Evolutionary conservation across 2,797 vertebrate species (phyloP).

Genomic region (Acestrorhynchus altus): DNA sequence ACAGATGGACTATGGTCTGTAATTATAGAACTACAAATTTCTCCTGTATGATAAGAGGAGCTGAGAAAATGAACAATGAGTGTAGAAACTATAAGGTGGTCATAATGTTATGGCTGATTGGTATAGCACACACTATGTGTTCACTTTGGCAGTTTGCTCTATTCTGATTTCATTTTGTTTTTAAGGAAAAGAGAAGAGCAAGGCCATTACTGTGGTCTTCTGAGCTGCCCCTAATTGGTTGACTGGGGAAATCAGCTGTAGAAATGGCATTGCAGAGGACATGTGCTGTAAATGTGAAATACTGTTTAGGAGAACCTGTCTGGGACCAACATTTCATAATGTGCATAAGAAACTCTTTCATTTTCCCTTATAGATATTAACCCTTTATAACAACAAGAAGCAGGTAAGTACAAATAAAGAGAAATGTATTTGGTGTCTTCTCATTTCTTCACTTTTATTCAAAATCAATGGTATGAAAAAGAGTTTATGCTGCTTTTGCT

Average conservation of each 20-base stretch:
- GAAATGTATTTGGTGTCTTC: too few relatives aligned
- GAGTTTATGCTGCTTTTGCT: too few relatives aligned
- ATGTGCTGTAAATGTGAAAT: slow-evolving; percentile 75
- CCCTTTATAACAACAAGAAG: slow-evolving; percentile 52
- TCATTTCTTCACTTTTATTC: too few relatives aligned
- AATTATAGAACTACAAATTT: too few relatives aligned
- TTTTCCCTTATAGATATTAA: slow-evolving; percentile 68
- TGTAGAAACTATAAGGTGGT: too few relatives aligned
- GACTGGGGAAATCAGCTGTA: slow-evolving; percentile 88
- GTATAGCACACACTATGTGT: slow-evolving; percentile 52
- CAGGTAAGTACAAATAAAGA: too few relatives aligned
- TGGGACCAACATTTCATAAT: slow-evolving; percentile 78
- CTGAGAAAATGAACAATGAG: too few relatives aligned
- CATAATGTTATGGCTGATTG: too few relatives aligned
- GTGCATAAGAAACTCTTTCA: slow-evolving; percentile 81
- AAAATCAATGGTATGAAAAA: too few relatives aligned
- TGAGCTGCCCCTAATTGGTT: slow-evolving; percentile 88
- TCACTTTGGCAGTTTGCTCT: slow-evolving; percentile 52
- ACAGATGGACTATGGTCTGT: too few relatives aligned
- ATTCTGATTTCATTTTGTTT: slow-evolving; percentile 57
- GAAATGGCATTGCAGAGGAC: slow-evolving; percentile 83
- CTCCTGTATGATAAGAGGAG: too few relatives aligned
- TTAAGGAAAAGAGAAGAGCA: slow-evolving; percentile 58
- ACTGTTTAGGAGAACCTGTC: slow-evolving; percentile 79
- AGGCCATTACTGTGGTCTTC: slow-evolving; percentile 70